A percentile compares a stretch with the other conserved stretches of the same genome.
Conservation (phyloP, 2,113 vertebrate species). For the Oreocharis arfaki region DNA sequence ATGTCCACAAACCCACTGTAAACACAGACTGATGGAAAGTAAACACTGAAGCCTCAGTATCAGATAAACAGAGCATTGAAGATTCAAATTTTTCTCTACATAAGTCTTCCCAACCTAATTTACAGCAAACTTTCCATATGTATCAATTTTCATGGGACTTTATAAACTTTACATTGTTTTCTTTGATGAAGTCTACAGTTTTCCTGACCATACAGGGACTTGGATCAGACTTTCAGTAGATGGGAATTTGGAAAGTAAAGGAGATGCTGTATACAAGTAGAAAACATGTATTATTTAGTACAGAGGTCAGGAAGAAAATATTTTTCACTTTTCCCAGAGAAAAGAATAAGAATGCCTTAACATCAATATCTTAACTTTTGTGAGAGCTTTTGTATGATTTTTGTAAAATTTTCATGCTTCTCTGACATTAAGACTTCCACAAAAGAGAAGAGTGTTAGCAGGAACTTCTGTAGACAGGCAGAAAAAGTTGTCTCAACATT, state of each 20-base stretch:
- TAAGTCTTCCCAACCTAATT: background rate
- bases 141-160: background rate
- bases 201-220: background rate
- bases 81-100: background rate
- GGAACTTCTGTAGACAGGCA: background rate
- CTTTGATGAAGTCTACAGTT: background rate
- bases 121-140: background rate
- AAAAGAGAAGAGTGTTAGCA: fast-evolving
- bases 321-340: background rate
- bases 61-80: background rate
- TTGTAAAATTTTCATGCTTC: background rate
- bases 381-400: background rate
- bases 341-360: background rate
- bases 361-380: background rate
- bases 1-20: constrained; percentile 22
- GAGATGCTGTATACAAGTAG: background rate
- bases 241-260: background rate
- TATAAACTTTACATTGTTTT: background rate
- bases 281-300: background rate
- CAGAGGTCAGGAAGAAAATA: background rate
- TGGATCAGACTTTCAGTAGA: background rate
- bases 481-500: background rate
- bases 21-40: constrained; percentile 33
- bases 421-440: background rate
- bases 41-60: constrained; percentile 15